These are phyloP conservation scores for Pemphigus obesinymphae DNA, from an alignment of 1,140 invertebrate genomes.

Conservation along the genomic window DNA sequence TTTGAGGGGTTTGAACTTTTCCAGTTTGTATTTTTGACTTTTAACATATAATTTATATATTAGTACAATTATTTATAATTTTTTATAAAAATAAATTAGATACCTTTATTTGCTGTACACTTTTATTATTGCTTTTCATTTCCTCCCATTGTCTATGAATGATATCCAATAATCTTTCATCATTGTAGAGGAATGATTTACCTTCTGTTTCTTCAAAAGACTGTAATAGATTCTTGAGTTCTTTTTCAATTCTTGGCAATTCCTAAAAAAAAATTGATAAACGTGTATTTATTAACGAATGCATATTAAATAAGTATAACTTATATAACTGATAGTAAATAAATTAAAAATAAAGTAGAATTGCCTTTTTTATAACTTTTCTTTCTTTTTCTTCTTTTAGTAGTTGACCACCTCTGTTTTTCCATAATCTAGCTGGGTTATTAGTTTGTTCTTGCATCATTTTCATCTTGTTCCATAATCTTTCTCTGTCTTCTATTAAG, in stretches of 20 bases:
- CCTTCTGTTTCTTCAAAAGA: constrained; percentile 20
- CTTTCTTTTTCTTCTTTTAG: constrained; percentile 45
- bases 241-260: constrained; percentile 37
- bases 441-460: constrained; percentile 41
- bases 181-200: constrained; percentile 27
- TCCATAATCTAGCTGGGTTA: constrained; percentile 39
- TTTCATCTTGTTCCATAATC: constrained; percentile 42
- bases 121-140: constrained; percentile 25
- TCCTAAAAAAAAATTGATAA: constrained; percentile 7
- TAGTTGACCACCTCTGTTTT: constrained; percentile 45
- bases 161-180: constrained; percentile 10
- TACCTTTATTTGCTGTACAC: background rate
- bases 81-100: background rate
- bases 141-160: constrained; percentile 35
- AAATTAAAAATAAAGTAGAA: too few relatives aligned
- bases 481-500: constrained; percentile 40
- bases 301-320: background rate
- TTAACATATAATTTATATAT: background rate
- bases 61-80: too few relatives aligned
- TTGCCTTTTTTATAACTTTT: constrained; percentile 44
- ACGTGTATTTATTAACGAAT: too few relatives aligned
- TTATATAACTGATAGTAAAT: background rate
- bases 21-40: constrained; percentile 10
- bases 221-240: constrained; percentile 21
- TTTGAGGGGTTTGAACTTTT: constrained; percentile 1